Percentiles rank a stretch among this genome's conserved stretches.
Conservation (phyloP, 1,140 invertebrate genomes). For the Helicoverpa armigera region DNA sequence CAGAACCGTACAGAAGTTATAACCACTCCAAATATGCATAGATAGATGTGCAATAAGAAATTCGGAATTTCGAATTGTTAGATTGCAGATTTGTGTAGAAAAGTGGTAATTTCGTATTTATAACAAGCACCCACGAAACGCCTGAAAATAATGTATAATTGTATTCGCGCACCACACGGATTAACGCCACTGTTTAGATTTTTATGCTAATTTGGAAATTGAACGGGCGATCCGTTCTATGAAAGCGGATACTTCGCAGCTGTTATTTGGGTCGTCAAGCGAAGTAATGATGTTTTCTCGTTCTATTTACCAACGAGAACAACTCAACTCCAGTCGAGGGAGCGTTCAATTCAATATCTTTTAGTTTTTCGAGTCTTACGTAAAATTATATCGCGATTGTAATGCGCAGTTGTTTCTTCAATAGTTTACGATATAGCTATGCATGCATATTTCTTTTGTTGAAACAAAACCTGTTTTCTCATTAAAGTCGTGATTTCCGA, state of each 20-base stretch:
- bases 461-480: not conserved
- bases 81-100: too few relatives aligned
- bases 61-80: too few relatives aligned
- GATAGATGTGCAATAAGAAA: too few relatives aligned
- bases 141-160: not conserved
- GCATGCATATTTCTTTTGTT: not conserved
- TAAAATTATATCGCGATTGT: conserved; percentile 3
- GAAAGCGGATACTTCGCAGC: conserved; percentile 22
- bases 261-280: conserved; percentile 31
- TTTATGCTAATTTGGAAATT: conserved; percentile 40
- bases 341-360: not conserved
- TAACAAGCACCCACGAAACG: too few relatives aligned
- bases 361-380: not conserved
- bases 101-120: too few relatives aligned
- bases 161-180: not conserved
- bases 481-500: not conserved
- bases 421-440: not conserved
- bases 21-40: too few relatives aligned
- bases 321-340: not conserved
- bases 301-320: conserved; percentile 33
- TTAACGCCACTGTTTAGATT: conserved; percentile 7
- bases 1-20: too few relatives aligned
- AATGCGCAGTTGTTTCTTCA: conserved; percentile 8
- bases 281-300: conserved; percentile 9
- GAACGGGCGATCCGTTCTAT: conserved; percentile 8